phyloP scores from a whole-genome alignment of 2,113 vertebrate genomes.

The Bubo blakistoni region DNA sequence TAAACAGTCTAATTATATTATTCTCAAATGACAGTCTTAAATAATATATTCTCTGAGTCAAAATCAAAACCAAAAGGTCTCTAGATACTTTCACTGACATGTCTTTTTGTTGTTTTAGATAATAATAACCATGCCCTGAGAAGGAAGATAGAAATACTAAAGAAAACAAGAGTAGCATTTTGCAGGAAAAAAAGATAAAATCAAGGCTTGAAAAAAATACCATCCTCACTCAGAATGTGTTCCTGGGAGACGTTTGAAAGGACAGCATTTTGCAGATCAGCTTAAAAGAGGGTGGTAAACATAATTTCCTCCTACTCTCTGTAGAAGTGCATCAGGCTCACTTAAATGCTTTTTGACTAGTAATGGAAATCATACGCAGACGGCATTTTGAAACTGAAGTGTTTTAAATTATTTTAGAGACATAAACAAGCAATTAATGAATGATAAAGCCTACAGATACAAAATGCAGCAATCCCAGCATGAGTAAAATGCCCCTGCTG shows the following conservation, averaged over 20 bases:
- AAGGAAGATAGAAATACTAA: neutral
- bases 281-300: slow-evolving; percentile 18
- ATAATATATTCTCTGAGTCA: neutral
- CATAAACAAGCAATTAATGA: slow-evolving; percentile 9
- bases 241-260: slow-evolving; percentile 10
- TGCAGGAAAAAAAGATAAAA: neutral
- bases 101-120: neutral
- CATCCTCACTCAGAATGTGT: neutral
- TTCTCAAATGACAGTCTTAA: neutral
- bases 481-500: neutral
- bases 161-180: neutral
- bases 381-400: neutral
- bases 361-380: neutral
- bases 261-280: neutral
- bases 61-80: neutral
- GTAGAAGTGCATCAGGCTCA: neutral
- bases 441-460: neutral
- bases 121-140: neutral
- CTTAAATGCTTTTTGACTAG: neutral
- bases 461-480: neutral
- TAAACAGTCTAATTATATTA: neutral
- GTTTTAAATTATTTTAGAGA: neutral
- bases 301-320: slow-evolving; percentile 33
- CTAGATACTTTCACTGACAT: neutral
- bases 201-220: neutral